Conservation (phyloP, 2,113 vertebrate species). For the Entosphenus tridentatus region DNA sequence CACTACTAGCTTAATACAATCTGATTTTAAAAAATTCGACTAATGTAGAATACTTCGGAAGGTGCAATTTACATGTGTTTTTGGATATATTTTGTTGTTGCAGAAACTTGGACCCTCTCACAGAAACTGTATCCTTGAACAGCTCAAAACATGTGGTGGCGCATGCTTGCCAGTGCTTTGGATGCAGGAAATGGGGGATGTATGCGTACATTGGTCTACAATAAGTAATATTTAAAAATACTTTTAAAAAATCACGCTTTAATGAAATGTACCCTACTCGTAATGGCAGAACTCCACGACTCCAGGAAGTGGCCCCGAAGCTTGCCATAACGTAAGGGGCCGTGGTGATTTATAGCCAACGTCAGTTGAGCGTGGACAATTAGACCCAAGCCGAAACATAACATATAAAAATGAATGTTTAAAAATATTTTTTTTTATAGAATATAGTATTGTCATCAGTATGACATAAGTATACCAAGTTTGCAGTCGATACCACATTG, state of each 20-base stretch:
- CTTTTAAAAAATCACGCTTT: neutral
- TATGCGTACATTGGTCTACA: neutral
- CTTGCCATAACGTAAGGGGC: neutral
- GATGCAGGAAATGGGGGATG: neutral
- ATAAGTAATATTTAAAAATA: neutral
- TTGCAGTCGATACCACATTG: too few relatives aligned
- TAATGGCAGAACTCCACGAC: neutral
- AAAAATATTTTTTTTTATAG: too few relatives aligned
- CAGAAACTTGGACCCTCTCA: constrained; percentile 82
- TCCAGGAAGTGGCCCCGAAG: neutral
- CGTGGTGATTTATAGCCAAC: too few relatives aligned
- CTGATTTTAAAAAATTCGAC: neutral
- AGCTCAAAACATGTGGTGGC: neutral
- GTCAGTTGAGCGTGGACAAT: too few relatives aligned
- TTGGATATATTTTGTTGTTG: constrained; percentile 11
- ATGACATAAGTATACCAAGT: too few relatives aligned
- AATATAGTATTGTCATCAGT: too few relatives aligned
- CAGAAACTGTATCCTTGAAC: constrained; percentile 70
- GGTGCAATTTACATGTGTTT: neutral
- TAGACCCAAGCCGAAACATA: too few relatives aligned
- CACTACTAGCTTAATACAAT: neutral
- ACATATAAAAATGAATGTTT: too few relatives aligned
- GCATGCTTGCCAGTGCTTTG: neutral
- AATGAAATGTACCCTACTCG: neutral
- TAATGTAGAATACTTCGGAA: neutral